Conservation (phyloP, 2,113 vertebrate species). For the Rhineura floridana region DNA sequence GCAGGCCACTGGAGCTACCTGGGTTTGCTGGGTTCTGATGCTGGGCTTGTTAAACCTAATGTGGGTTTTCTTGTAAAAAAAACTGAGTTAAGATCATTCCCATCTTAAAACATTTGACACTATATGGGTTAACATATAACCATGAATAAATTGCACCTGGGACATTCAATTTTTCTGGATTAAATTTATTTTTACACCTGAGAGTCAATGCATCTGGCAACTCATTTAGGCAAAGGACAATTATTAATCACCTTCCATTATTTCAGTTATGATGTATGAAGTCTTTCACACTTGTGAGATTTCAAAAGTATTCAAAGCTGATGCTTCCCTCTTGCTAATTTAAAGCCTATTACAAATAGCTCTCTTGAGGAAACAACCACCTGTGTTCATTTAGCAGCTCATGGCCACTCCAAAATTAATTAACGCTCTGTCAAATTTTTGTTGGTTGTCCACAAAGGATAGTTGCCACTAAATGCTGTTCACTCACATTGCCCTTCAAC, state of each 20-base stretch:
- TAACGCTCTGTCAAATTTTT: constrained; percentile 48
- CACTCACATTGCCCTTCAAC: constrained; percentile 62
- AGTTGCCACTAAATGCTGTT: constrained; percentile 44
- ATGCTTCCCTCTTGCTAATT: constrained; percentile 72
- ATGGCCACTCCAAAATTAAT: constrained; percentile 68
- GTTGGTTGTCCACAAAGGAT: constrained; percentile 55
- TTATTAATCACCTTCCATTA: constrained; percentile 76
- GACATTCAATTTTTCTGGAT: constrained; percentile 23
- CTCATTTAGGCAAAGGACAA: constrained; percentile 70
- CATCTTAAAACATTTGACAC: background rate
- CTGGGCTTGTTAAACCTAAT: background rate
- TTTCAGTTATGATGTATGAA: constrained; percentile 75
- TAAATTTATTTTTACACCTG: constrained; percentile 47
- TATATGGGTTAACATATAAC: constrained; percentile 14
- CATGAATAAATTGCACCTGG: background rate
- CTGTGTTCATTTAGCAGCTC: constrained; percentile 73
- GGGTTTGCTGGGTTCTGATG: background rate
- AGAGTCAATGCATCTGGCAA: constrained; percentile 72
- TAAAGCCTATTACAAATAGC: constrained; percentile 72
- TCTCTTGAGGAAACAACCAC: constrained; percentile 73
- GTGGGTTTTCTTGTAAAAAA: background rate
- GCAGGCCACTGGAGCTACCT: background rate
- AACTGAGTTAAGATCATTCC: background rate
- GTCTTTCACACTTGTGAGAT: constrained; percentile 74
- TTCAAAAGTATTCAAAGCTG: constrained; percentile 71